Conservation (phyloP, 2,888 invertebrate genomes). For the Sceliomorpha sp. region DNA sequence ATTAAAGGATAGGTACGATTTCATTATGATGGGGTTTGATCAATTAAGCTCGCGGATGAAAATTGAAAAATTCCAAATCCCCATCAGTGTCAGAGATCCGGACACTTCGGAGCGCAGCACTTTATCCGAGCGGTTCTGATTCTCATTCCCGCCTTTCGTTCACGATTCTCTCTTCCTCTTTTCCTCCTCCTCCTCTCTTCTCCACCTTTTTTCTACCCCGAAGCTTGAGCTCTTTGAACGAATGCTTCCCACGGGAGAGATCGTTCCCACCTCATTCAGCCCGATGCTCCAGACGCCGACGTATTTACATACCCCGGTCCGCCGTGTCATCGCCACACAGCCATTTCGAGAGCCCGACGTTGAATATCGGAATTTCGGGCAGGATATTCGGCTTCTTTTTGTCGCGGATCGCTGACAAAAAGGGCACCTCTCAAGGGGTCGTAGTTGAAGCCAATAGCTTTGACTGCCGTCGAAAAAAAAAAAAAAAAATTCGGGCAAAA, state of each 20-base stretch:
- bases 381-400: slow-evolving; percentile 40
- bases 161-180: slow-evolving; percentile 19
- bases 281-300: slow-evolving; percentile 59
- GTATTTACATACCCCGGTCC: slow-evolving; percentile 67
- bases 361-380: slow-evolving; percentile 32
- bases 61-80: slow-evolving; percentile 16
- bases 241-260: slow-evolving; percentile 64
- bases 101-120: background rate
- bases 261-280: slow-evolving; percentile 67
- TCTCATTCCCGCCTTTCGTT: slow-evolving; percentile 5
- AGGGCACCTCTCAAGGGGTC: slow-evolving; percentile 37
- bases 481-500: too few species aligned
- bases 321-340: slow-evolving; percentile 39
- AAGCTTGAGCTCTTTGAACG: slow-evolving; percentile 35
- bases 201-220: too few species aligned
- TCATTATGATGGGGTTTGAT: slow-evolving; percentile 9
- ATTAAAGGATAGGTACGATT: slow-evolving; percentile 8
- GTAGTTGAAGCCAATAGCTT: slow-evolving; percentile 43
- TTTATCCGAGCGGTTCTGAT: slow-evolving; percentile 3
- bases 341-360: slow-evolving; percentile 6
- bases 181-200: too few species aligned
- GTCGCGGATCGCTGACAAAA: slow-evolving; percentile 26
- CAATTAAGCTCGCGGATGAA: background rate
- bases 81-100: slow-evolving; percentile 9
- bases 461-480: slow-evolving; percentile 6